Base-by-base conservation (phyloP, 2,797 vertebrate genomes). In the Betta splendens region DNA sequence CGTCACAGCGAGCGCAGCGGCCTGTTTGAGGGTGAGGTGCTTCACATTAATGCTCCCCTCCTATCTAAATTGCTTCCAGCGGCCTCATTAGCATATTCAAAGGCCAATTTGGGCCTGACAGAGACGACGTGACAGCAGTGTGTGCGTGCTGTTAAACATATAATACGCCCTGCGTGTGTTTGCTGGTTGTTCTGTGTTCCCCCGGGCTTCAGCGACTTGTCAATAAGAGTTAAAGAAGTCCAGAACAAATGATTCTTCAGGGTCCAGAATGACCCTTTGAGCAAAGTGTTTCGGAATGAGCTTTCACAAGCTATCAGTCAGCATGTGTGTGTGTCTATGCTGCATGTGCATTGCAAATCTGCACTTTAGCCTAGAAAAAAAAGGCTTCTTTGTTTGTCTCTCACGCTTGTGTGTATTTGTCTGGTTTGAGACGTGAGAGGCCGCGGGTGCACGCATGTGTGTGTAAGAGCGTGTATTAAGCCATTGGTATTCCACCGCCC, bases 251-350 rank as follows among this genome's bases (percentile, higher is more conserved):
- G 57, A 75, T 65, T 80, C 86, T 83, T 69, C 38, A 2, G 80
- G 82, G 69, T 67, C 58, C 29, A 6, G 48, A 36, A 15, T 71
- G 70, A 78, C 74, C 79, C 83, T 81, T 63, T 64, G 61, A 80
- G 68, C 73, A 66, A 72, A 78, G 64, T 62, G 62, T 49, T 52
- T 78, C 48, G 12, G 54, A 68, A 60, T 58, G 63, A 79, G 66
- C 75, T 62, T 76, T 88, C 85, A 83, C 60, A 81, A 81, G 62
- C 59, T 17, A 85, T 88, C 74, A 48, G 65, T 85, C 82, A 79
- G 31, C 59, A 26, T 23, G n/a, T 48, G 56, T 29, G 54, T 42
- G 54, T 44, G 38, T 72, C 28, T 33, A 25, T 53, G 58, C 66
- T 21, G 64, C 51, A 44, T 60, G 50, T 53, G 59, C 49, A 46